phyloP scores from a whole-genome alignment of 2,113 vertebrate genomes.

The Boulengeromyrus knoepffleri region DNA sequence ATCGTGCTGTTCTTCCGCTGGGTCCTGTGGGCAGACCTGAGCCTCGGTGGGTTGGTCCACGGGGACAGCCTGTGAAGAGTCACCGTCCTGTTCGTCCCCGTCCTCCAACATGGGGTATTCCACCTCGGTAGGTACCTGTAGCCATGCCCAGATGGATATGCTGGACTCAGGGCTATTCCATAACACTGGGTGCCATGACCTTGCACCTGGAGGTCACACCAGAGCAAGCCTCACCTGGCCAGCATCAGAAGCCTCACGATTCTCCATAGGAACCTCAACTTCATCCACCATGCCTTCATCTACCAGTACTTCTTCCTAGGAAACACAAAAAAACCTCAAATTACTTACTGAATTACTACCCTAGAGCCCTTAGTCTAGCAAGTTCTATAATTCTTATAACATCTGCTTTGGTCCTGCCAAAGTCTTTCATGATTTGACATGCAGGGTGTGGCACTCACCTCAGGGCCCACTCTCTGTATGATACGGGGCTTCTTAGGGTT shows the following conservation, averaged over 20 bases:
- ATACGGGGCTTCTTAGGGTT: constrained; percentile 82
- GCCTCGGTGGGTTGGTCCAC: constrained; percentile 67
- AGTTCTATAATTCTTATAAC: background rate
- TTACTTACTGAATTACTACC: background rate
- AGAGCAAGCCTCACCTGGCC: constrained; percentile 66
- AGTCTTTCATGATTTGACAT: background rate
- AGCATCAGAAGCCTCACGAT: constrained; percentile 77
- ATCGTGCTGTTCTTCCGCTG: constrained; percentile 69
- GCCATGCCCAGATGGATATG: background rate
- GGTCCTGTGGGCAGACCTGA: constrained; percentile 60
- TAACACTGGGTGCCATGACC: background rate
- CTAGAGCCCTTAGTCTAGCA: background rate
- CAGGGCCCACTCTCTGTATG: constrained; percentile 77
- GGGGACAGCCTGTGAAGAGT: constrained; percentile 63
- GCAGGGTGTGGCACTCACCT: constrained; percentile 54
- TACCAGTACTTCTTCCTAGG: constrained; percentile 78
- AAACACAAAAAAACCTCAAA: background rate
- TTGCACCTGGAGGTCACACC: background rate
- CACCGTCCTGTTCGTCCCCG: constrained; percentile 61
- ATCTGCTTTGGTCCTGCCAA: background rate
- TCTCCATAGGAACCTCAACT: constrained; percentile 72
- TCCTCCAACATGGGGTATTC: constrained; percentile 76
- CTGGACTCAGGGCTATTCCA: background rate
- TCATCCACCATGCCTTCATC: constrained; percentile 84
- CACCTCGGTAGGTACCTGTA: constrained; percentile 65